These are phyloP conservation scores for Anabacerthia variegaticeps DNA, from an alignment of 2,797 vertebrate species.

Conservation along the genomic window DNA sequence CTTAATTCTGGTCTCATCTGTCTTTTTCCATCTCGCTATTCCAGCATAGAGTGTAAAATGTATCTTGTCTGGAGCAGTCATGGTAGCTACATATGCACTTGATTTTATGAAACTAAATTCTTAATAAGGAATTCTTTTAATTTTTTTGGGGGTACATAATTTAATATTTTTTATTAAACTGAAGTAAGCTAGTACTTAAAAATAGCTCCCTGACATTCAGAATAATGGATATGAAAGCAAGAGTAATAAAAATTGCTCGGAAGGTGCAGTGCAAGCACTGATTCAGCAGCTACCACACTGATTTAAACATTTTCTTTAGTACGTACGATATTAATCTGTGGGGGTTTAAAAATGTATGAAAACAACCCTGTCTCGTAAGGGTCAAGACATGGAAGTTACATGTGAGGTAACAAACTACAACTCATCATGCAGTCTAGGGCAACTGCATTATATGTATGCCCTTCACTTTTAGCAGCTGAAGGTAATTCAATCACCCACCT, in stretches of 20 bases:
- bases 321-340: conserved; percentile 15
- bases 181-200: conserved; percentile 39
- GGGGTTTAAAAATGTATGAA: conserved; percentile 9
- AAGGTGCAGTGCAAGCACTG: conserved; percentile 47
- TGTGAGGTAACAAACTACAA: neutral
- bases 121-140: conserved; percentile 8
- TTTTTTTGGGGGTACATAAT: conserved; percentile 11
- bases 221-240: conserved; percentile 53
- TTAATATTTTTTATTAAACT: conserved; percentile 53
- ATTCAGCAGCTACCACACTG: conserved; percentile 33
- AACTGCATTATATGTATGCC: fast-evolving
- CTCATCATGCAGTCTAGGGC: neutral
- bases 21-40: neutral
- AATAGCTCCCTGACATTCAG: conserved; percentile 60
- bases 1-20: neutral
- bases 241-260: conserved; percentile 55
- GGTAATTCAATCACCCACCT: neutral
- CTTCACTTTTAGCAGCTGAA: neutral
- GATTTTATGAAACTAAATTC: conserved; percentile 15
- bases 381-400: neutral
- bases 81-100: neutral
- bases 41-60: neutral
- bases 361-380: neutral
- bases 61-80: neutral
- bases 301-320: conserved; percentile 61